Base-by-base conservation (phyloP, 2,797 vertebrate genomes). In the Paramormyrops hopkinsi region DNA sequence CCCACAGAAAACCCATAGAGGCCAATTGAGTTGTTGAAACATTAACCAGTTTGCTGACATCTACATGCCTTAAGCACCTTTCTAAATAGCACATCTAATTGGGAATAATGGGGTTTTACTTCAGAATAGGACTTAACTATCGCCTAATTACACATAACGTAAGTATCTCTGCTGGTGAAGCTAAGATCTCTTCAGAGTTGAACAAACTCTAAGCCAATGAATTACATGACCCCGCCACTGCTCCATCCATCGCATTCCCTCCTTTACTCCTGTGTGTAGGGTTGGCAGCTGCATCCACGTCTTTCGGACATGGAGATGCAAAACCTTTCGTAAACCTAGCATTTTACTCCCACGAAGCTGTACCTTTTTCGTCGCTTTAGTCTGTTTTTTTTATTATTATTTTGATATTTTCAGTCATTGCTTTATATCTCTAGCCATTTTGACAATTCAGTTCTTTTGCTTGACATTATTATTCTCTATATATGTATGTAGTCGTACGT, bases 401-500 rank as follows among this genome's bases (percentile, higher is more conserved):
- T 95, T 94, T 94, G 95, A 96, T 93, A 95, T 95, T 95, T 95
- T 92, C 91, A 91, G 92, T 94, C 93, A 93, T 94, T 94, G 92
- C 91, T 92, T 93, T 94, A 93, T 92, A 93, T 90, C 92, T 93
- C 92, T 94, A 93, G 90, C 92, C 87, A 53, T 89, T 90, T 95
- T 95, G 92, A 92, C 90, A 92, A 89, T 92, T 93, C 88, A 89
- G 93, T 90, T 56, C 92, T 91, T 91, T 69, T 48, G 87, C 44
- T 84, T 56, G 76, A 46, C 59, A 54, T n/a, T 29, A 37, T 89
- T 17, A 65, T 65, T 86, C 8, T 94, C 92, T 95, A 93, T 93
- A 89, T 93, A 93, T 91, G 92, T 95, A 93, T 94, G 95, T 94
- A 95, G 95, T 95, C 96, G 95, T 96, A 96, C 93, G 54, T 94